Conservation (phyloP, 2,797 vertebrate species). For the Eupleurogrammus muticus region DNA sequence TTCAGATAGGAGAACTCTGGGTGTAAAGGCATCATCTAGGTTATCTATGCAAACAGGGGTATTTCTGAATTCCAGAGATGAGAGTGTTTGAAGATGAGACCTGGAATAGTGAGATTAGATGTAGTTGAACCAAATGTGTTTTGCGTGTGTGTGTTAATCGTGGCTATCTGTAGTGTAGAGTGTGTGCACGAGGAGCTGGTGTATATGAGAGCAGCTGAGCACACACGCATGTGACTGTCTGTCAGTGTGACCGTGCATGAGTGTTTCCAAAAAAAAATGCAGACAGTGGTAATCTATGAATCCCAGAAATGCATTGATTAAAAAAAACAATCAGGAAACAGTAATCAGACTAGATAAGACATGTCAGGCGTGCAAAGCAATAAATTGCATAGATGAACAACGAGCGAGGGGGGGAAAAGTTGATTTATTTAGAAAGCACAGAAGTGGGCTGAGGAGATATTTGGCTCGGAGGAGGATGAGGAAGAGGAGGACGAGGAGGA, state of each 20-base stretch:
- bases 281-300: background rate
- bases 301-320: background rate
- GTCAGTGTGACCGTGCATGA: background rate
- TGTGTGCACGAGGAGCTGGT: background rate
- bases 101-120: constrained; percentile 3
- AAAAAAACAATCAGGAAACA: background rate
- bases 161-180: background rate
- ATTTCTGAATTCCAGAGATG: background rate
- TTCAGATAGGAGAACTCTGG: constrained; percentile 3
- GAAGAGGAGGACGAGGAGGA: background rate
- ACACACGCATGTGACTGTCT: background rate
- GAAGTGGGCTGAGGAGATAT: constrained; percentile 23
- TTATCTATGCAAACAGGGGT: background rate
- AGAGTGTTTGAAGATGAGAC: constrained; percentile 3
- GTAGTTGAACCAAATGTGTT: background rate
- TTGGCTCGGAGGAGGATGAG: constrained; percentile 9
- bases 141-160: background rate
- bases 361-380: constrained; percentile 25
- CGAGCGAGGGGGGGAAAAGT: constrained; percentile 50
- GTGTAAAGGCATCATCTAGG: background rate
- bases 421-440: constrained; percentile 79
- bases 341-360: background rate
- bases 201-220: background rate
- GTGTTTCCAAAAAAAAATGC: background rate
- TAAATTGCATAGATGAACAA: constrained; percentile 31